A percentile compares a stretch with the other conserved stretches of the same genome.
Evolutionary conservation across 2,888 invertebrate genomes (phyloP).

Genomic region (Thymelicus lineola): DNA sequence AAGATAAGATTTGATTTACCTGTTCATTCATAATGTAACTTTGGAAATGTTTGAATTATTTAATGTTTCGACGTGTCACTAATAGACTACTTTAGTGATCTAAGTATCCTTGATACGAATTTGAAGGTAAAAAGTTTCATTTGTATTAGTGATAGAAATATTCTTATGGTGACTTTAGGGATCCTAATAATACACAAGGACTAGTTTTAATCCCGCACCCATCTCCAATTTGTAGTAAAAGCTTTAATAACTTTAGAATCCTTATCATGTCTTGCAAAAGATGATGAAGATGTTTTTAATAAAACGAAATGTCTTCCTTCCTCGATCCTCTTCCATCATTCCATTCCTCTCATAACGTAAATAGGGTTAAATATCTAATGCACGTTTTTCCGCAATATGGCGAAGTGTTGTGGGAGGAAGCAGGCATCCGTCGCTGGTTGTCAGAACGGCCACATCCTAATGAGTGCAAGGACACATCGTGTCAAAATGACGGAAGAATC

Average conservation of each 20-base stretch:
- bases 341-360: slow-evolving; percentile 51
- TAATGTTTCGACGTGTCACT: no score
- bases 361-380: slow-evolving; percentile 43
- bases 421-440: slow-evolving; percentile 64
- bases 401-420: slow-evolving; percentile 61
- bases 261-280: neutral
- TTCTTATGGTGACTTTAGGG: no score
- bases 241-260: no score
- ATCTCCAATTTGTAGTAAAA: no score
- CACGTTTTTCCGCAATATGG: slow-evolving; percentile 72
- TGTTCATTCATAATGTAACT: no score
- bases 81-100: no score
- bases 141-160: no score
- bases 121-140: no score
- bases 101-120: no score
- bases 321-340: slow-evolving; percentile 47
- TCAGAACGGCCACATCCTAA: slow-evolving; percentile 74
- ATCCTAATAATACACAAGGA: no score
- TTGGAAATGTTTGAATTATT: no score
- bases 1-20: neutral
- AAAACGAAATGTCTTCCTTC: slow-evolving; percentile 8
- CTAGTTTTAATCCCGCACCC: no score
- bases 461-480: slow-evolving; percentile 65
- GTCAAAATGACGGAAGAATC: slow-evolving; percentile 51
- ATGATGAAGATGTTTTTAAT: neutral